These are phyloP conservation scores for Xestia ashworthii DNA, from an alignment of 2,888 invertebrate species.

Conservation along the genomic window DNA sequence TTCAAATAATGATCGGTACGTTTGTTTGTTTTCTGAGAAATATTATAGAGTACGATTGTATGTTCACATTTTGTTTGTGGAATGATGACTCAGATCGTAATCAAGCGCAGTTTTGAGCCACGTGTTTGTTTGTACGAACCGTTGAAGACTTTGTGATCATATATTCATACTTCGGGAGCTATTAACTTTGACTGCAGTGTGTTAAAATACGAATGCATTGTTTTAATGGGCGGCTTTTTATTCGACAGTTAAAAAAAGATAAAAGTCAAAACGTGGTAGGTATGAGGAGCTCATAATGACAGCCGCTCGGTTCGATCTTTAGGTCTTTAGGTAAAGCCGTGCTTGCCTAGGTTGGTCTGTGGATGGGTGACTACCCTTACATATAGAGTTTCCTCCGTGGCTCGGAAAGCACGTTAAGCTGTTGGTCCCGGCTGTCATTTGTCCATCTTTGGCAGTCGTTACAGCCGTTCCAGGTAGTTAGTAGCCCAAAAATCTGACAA, in stretches of 20 bases:
- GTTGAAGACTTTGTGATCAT: conserved; percentile 25
- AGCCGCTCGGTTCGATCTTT: too few relatives aligned
- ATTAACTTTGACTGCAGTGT: conserved; percentile 18
- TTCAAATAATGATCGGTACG: conserved; percentile 40
- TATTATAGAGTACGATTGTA: conserved; percentile 5
- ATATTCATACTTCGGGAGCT: conserved; percentile 32
- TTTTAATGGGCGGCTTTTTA: background rate
- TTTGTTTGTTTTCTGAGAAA: conserved; percentile 53
- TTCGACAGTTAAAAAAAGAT: background rate
- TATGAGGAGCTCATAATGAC: too few relatives aligned
- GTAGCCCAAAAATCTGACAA: too few relatives aligned
- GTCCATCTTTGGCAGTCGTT: too few relatives aligned
- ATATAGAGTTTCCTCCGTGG: too few relatives aligned
- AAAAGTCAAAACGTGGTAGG: too few relatives aligned
- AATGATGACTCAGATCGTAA: conserved; percentile 39
- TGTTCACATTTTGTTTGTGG: conserved; percentile 30
- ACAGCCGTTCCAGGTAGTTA: too few relatives aligned
- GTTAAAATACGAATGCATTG: background rate
- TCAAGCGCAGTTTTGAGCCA: conserved; percentile 4
- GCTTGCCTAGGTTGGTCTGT: too few relatives aligned
- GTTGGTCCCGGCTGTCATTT: too few relatives aligned
- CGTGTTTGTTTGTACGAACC: conserved; percentile 19
- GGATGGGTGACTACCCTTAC: too few relatives aligned
- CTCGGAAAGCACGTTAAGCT: too few relatives aligned
- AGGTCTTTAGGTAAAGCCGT: too few relatives aligned